Conservation (phyloP, 2,888 invertebrate genomes). For the Agrochola lychnidis region DNA sequence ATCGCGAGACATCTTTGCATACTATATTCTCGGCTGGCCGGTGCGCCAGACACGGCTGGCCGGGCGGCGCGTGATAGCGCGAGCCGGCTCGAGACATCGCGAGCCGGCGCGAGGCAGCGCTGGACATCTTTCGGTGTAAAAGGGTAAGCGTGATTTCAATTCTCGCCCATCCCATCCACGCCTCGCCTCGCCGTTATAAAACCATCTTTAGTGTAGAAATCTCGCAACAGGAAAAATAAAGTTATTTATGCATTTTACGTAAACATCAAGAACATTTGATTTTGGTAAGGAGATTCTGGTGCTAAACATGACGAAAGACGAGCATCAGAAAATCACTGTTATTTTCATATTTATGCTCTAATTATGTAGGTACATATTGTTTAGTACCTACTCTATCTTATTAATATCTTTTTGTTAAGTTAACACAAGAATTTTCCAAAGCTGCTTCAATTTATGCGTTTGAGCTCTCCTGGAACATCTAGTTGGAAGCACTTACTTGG, state of each 20-base stretch:
- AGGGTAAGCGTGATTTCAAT: no score
- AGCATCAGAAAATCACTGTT: not conserved
- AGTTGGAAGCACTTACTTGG: not conserved
- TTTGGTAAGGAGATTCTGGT: not conserved
- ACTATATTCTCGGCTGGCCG: no score
- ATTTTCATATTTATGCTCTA: not conserved
- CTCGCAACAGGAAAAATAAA: not conserved
- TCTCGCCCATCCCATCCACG: no score
- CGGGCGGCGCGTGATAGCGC: no score
- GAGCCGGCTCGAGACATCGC: no score
- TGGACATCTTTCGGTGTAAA: no score
- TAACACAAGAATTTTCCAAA: not conserved
- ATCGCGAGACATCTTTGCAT: no score
- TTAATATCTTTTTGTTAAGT: not conserved
- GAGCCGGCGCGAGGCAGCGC: no score
- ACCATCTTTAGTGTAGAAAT: not conserved
- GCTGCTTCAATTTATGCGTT: no score
- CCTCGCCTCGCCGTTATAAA: no score
- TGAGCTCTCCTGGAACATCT: not conserved
- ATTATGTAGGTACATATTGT: not conserved
- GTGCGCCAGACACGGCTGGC: no score
- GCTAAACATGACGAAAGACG: not conserved
- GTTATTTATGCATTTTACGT: no score
- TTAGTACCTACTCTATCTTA: not conserved
- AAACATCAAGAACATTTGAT: not conserved